Percentiles rank a stretch among this genome's conserved stretches.
Evolutionary conservation across 2,888 invertebrate genomes (phyloP).

Genomic region (Miltochrista miniata): DNA sequence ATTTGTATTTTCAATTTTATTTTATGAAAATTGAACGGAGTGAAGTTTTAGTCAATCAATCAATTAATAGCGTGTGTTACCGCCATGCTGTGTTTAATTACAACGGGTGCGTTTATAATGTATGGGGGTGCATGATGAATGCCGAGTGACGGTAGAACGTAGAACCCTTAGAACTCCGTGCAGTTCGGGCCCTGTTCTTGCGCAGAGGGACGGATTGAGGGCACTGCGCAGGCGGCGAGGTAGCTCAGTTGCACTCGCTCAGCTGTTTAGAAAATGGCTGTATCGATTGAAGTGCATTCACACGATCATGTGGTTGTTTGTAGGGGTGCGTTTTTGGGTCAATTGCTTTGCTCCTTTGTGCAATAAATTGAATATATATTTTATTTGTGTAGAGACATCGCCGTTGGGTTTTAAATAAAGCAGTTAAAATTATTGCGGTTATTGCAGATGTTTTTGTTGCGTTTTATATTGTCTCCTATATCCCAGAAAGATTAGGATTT

Average conservation of each 20-base stretch:
- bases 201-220: constrained; percentile 49
- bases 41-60: too few species aligned
- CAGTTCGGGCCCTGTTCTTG: too few species aligned
- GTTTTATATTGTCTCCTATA: not conserved
- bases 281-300: constrained; percentile 34
- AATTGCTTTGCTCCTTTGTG: constrained; percentile 38
- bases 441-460: not conserved
- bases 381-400: not conserved
- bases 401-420: not conserved
- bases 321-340: constrained; percentile 43
- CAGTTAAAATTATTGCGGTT: not conserved
- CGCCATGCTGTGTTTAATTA: constrained; percentile 44
- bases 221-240: constrained; percentile 63
- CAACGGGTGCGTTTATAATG: constrained; percentile 60
- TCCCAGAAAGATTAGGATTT: not conserved
- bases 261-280: constrained; percentile 34
- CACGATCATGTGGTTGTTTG: constrained; percentile 29
- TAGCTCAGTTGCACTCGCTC: constrained; percentile 40
- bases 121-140: constrained; percentile 58
- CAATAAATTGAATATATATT: constrained; percentile 19
- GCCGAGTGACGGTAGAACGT: constrained; percentile 51
- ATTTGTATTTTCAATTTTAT: too few species aligned
- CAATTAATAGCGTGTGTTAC: constrained; percentile 21
- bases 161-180: too few species aligned
- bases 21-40: too few species aligned